Percentiles rank a stretch among this genome's conserved stretches.
These are phyloP conservation scores for Apoda limacodes DNA, from an alignment of 2,888 invertebrate genomes.

Conservation along the genomic window DNA sequence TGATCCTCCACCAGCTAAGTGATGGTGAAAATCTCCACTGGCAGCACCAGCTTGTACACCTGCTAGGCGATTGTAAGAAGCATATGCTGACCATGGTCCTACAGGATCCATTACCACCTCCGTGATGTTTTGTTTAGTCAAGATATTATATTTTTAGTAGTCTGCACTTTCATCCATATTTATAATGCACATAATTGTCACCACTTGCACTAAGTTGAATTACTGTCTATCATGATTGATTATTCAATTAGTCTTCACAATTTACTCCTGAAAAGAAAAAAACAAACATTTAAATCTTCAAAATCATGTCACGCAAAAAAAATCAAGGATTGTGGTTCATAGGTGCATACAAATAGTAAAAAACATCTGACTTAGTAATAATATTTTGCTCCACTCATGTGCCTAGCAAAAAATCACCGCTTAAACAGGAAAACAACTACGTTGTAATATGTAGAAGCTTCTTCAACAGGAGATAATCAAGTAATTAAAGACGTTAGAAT, in stretches of 20 bases:
- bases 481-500: no score
- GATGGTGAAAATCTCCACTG: constrained; percentile 76
- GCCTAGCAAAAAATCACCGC: no score
- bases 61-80: constrained; percentile 85
- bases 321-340: no score
- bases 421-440: no score
- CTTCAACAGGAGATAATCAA: no score
- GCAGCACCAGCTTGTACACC: constrained; percentile 77
- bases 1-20: constrained; percentile 71
- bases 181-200: constrained; percentile 44
- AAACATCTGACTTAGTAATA: no score
- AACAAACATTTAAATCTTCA: no score
- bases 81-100: constrained; percentile 88
- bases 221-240: constrained; percentile 45
- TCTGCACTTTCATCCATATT: constrained; percentile 69
- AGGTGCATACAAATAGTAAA: no score
- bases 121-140: constrained; percentile 54
- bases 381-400: no score
- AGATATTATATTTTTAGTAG: constrained; percentile 59
- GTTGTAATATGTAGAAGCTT: no score
- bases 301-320: no score
- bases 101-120: constrained; percentile 86
- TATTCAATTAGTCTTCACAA: constrained; percentile 37
- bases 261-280: constrained; percentile 57
- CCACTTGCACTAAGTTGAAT: constrained; percentile 44